phyloP scores from a whole-genome alignment of 2,113 vertebrate species.

The Ictalurus furcatus region DNA sequence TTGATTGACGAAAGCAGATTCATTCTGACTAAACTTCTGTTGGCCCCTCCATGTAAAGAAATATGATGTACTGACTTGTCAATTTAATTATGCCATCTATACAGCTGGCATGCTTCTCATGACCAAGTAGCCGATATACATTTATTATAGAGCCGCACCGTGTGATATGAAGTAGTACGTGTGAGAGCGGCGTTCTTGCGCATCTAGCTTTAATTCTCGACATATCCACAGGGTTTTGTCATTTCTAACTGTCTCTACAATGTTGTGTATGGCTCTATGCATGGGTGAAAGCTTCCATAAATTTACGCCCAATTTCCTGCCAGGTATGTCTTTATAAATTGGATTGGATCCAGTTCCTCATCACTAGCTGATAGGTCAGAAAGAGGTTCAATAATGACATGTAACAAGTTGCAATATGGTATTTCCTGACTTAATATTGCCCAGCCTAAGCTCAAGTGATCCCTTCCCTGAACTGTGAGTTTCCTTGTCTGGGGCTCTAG shows the following conservation, averaged over 20 bases:
- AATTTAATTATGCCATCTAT: too few relatives aligned
- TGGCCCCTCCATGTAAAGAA: background rate
- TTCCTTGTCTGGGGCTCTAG: background rate
- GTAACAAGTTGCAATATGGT: background rate
- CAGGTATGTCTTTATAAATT: background rate
- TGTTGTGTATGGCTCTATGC: background rate
- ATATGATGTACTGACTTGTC: background rate
- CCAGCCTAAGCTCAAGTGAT: background rate
- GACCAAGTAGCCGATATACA: background rate
- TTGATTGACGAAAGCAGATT: background rate
- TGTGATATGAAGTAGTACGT: background rate
- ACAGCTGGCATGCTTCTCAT: background rate
- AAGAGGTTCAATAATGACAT: background rate
- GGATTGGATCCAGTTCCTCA: background rate
- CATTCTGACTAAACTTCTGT: background rate
- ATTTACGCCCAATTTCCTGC: background rate
- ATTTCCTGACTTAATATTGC: background rate
- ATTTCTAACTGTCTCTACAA: background rate
- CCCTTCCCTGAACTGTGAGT: background rate
- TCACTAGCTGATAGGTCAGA: background rate
- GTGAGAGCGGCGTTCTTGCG: background rate
- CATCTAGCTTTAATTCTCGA: background rate
- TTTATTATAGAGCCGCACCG: background rate
- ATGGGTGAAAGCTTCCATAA: background rate
- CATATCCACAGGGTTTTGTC: background rate